phyloP scores from a whole-genome alignment of 2,797 vertebrate species.

The Lateolabrax maculatus region DNA sequence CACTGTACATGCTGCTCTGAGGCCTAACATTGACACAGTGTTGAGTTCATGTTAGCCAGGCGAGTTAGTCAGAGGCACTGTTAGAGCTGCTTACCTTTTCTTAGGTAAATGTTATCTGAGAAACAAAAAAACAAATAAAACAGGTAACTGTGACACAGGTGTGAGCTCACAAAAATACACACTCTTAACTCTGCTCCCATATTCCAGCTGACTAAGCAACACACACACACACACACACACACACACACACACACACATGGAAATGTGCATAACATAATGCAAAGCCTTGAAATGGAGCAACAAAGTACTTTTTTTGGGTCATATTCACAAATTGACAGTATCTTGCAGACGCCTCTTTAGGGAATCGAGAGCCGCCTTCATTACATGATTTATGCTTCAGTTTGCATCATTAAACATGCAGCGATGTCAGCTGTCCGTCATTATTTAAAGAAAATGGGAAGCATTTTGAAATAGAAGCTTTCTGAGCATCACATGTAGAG shows the following conservation, averaged over 20 bases:
- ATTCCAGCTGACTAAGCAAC: slow-evolving; percentile 10
- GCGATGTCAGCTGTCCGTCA: slow-evolving; percentile 26
- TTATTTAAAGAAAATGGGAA: neutral
- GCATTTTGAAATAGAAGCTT: neutral
- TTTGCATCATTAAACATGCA: slow-evolving; percentile 55
- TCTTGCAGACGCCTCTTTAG: slow-evolving; percentile 30
- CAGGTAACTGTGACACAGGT: slow-evolving; percentile 76
- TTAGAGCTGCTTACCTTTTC: slow-evolving; percentile 86
- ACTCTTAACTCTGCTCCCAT: slow-evolving; percentile 1
- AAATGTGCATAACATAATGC: slow-evolving; percentile 45
- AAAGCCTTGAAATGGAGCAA: slow-evolving; percentile 65
- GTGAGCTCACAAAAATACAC: slow-evolving; percentile 41
- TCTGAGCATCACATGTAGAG: neutral
- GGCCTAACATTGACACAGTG: slow-evolving; percentile 38
- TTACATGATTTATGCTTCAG: slow-evolving; percentile 26
- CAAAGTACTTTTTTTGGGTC: slow-evolving; percentile 3
- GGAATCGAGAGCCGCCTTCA: neutral
- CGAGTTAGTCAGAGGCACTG: slow-evolving; percentile 65
- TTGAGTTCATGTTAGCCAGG: slow-evolving; percentile 52
- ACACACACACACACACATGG: slow-evolving; percentile 25
- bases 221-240: slow-evolving; percentile 33
- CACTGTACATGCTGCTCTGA: slow-evolving; percentile 67
- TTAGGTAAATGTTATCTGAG: slow-evolving; percentile 89
- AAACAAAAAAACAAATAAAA: slow-evolving; percentile 82
- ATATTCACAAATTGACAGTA: slow-evolving; percentile 20